Evolutionary conservation across 2,113 vertebrate genomes (phyloP), one percentile per base, ranked within the genome.

Genomic region (Elachura formosa): DNA sequence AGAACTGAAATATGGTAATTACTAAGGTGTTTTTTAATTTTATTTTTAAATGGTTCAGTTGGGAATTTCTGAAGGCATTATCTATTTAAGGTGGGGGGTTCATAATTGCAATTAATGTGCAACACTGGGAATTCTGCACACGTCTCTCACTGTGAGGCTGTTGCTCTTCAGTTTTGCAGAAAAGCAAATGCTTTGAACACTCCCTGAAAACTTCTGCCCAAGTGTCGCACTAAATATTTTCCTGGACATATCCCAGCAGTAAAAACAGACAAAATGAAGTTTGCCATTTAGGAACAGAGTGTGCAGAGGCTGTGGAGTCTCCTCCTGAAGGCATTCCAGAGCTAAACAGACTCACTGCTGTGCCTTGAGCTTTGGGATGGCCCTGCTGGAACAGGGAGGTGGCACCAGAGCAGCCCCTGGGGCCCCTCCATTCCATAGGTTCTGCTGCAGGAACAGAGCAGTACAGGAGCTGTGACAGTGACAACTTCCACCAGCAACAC

Each of bases 371-470:
- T 69, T 54, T 61, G 63, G 63, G 63, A 10, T 69, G 84, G 84
- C 55, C 40, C 84, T 62, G 84, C 55, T 62, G 73, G 64, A 38
- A 46, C 63, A 46, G 45, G 62, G 84, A 86, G 46, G 28, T 20
- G 84, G 5, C 20, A 55, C 56, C 64, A 55, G 12, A 45, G 49
- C 24, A 46, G 5, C 29, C 40, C 12, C 16, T 14, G 9, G 0
- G 58, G 8, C 22, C 12, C 51, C 4, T 8, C 41, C 75, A n/a
- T 12, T 0, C 7, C 33, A 24, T 43, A 23, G 51, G 1, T 1
- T 68, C 45, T 40, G 24, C 13, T 29, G 8, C 10, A 10, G 33
- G 20, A 29, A 19, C 26, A 74, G 40, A 31, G 31, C 14, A 45
- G 55, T 17, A 21, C 29, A 78, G 55, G 43, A 82, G 14, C 36